phyloP scores from a whole-genome alignment of 2,888 invertebrate genomes.

The Disparrhopalites patrizii region DNA sequence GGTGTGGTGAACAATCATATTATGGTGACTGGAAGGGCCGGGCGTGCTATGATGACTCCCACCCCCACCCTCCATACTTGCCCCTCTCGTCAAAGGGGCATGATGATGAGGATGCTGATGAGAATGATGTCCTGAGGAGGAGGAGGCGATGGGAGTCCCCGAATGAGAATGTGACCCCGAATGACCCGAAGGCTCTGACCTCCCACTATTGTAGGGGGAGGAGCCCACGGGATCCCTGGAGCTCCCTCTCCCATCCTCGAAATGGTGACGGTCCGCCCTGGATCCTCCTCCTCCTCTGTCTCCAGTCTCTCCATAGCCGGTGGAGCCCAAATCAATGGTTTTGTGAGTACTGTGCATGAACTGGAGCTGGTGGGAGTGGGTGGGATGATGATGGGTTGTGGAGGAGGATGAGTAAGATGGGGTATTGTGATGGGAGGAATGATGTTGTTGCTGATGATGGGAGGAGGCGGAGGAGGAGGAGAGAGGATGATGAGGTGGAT shows the following conservation, averaged over 20 bases:
- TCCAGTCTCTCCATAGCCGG: neutral
- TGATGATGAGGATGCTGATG: too few species aligned
- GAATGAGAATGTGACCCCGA: neutral
- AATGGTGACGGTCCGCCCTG: neutral
- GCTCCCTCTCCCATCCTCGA: too few species aligned
- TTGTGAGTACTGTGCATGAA: neutral
- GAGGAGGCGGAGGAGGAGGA: neutral
- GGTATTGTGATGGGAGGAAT: constrained; percentile 19
- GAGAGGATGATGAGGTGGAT: neutral
- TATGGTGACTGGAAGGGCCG: neutral
- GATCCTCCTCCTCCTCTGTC: too few species aligned
- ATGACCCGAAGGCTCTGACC: constrained; percentile 2
- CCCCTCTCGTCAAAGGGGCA: too few species aligned
- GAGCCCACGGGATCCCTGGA: neutral
- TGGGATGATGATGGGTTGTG: too few species aligned
- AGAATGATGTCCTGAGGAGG: neutral
- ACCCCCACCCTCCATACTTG: too few species aligned
- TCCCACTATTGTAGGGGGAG: constrained; percentile 6
- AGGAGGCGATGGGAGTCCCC: neutral
- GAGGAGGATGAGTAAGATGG: neutral
- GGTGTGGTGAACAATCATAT: neutral
- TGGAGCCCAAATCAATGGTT: constrained; percentile 1
- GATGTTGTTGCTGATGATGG: constrained; percentile 23
- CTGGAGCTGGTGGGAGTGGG: neutral
- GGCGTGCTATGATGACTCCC: neutral